Percentiles rank a stretch among this genome's conserved stretches.
Conservation (phyloP, 2,797 vertebrate genomes). For the Tangara arthus region DNA sequence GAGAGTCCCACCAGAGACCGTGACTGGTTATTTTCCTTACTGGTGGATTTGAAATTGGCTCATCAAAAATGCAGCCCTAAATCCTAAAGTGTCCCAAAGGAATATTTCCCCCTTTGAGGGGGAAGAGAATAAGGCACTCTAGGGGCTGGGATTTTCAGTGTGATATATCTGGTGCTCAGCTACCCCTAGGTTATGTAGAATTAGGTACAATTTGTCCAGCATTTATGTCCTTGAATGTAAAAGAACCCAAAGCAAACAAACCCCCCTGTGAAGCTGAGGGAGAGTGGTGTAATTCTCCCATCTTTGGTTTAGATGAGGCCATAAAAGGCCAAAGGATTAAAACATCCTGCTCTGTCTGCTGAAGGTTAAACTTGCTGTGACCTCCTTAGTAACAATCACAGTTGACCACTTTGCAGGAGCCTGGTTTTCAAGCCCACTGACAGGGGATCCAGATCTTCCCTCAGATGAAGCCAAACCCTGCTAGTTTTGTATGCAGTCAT, state of each 20-base stretch:
- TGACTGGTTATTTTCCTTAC: background rate
- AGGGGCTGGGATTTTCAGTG: background rate
- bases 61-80: background rate
- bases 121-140: background rate
- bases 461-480: background rate
- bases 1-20: background rate
- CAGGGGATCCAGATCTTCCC: background rate
- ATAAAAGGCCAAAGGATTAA: background rate
- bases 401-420: accelerated
- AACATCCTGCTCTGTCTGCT: background rate
- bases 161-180: background rate
- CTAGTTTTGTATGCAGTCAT: background rate
- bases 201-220: background rate
- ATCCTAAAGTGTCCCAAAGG: background rate
- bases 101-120: background rate
- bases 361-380: background rate
- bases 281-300: background rate
- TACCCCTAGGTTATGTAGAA: background rate
- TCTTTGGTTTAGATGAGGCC: background rate
- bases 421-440: background rate
- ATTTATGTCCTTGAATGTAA: background rate
- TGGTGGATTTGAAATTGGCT: background rate
- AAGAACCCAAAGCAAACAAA: background rate
- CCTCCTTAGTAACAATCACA: background rate
- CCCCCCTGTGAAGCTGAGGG: background rate